Conservation (phyloP, 2,888 invertebrate genomes). For the Coecobrya sp. region DNA sequence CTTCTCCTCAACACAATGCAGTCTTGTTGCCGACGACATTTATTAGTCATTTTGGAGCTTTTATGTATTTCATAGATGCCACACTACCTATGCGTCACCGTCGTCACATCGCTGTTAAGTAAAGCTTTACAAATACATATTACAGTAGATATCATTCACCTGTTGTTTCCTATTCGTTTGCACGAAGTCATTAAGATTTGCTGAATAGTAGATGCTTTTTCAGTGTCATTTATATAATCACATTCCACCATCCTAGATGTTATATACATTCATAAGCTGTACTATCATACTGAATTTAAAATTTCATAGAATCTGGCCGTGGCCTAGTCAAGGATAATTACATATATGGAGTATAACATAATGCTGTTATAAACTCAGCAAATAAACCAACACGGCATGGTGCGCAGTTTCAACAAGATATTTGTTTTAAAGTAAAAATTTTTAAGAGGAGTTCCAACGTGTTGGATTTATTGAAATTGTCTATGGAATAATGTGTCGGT, state of each 20-base stretch:
- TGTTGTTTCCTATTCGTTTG: conserved; percentile 15
- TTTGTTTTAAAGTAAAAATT: too few species aligned
- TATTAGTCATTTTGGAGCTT: conserved; percentile 55
- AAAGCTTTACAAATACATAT: neutral
- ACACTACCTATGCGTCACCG: neutral
- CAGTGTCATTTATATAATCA: conserved; percentile 19
- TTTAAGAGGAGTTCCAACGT: too few species aligned
- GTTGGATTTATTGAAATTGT: too few species aligned
- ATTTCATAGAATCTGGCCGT: conserved; percentile 35
- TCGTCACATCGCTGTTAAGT: neutral
- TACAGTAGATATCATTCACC: neutral
- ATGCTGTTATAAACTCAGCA: neutral
- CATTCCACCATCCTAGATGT: neutral
- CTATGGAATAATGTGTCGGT: too few species aligned
- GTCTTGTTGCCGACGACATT: neutral
- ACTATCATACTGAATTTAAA: neutral
- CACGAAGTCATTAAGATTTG: neutral
- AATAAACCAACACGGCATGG: neutral
- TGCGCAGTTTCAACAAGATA: neutral
- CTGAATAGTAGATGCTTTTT: conserved; percentile 9
- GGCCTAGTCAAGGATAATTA: conserved; percentile 66
- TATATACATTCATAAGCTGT: neutral
- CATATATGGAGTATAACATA: neutral
- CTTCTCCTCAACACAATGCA: conserved; percentile 6
- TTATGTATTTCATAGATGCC: neutral